phyloP scores from a whole-genome alignment of 92 coral and sea anemone genomes.

The Epizoanthus ramosus region DNA sequence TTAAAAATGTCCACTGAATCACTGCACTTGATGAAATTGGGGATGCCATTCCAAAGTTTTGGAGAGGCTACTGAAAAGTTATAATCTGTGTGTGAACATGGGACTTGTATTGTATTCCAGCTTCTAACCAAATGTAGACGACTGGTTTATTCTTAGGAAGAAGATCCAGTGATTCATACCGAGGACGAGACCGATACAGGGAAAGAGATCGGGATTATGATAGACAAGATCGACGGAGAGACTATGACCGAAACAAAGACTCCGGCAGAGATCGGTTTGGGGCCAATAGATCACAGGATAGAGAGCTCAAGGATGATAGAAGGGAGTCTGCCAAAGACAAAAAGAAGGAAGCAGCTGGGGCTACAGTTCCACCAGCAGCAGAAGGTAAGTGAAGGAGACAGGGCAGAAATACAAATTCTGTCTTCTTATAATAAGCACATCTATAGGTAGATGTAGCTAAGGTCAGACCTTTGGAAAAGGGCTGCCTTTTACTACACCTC shows the following conservation, averaged over 20 bases:
- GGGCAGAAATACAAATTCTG: no score
- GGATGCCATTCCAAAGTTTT: no score
- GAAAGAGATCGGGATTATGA: constrained; percentile 27
- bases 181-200: constrained; percentile 42
- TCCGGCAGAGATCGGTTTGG: constrained; percentile 58
- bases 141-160: constrained; percentile 18
- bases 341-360: constrained; percentile 9
- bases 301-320: constrained; percentile 20
- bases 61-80: no score
- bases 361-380: background rate
- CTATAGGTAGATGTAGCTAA: no score
- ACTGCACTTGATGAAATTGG: no score
- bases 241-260: constrained; percentile 63
- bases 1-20: no score
- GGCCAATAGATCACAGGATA: constrained; percentile 28
- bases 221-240: constrained; percentile 37
- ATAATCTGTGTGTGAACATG: no score
- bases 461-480: no score
- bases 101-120: no score
- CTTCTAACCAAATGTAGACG: background rate
- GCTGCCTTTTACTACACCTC: no score
- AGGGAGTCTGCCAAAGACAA: constrained; percentile 27
- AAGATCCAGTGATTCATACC: constrained; percentile 52
- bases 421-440: no score
- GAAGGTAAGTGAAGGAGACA: constrained; percentile 12